Percentiles rank a stretch among this genome's conserved stretches.
Conservation (phyloP, 1,140 invertebrate species). For the Philopotamus ludificatus region DNA sequence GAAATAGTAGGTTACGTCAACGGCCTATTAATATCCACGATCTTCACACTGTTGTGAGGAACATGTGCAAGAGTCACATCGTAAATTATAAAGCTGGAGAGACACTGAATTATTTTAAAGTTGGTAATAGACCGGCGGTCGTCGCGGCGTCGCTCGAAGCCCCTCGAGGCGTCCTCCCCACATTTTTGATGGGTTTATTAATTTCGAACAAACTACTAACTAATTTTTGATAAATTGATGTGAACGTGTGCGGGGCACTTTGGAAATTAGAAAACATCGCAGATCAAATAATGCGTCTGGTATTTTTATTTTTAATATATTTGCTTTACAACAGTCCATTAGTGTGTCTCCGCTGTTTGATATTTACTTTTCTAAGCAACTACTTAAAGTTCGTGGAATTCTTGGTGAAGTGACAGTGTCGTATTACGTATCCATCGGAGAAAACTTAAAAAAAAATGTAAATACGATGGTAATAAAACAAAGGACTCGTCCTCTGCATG, state of each 20-base stretch:
- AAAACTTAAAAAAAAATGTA: neutral
- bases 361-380: too few species aligned
- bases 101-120: constrained; percentile 9
- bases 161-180: neutral
- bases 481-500: too few species aligned
- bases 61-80: constrained; percentile 6
- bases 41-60: neutral
- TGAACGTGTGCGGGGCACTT: too few species aligned
- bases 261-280: too few species aligned
- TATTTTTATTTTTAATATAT: too few species aligned
- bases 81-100: neutral
- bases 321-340: too few species aligned
- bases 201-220: too few species aligned
- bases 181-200: too few species aligned
- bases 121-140: neutral
- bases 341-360: too few species aligned
- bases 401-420: neutral
- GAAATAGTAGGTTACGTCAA: constrained; percentile 12
- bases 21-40: constrained; percentile 18
- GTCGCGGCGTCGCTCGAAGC: neutral
- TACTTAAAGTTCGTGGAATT: neutral
- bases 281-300: too few species aligned
- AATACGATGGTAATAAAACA: neutral
- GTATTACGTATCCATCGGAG: neutral
- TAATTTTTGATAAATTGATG: too few species aligned